Evolutionary conservation across 2,113 vertebrate genomes (phyloP).

Genomic region (Riparia riparia): DNA sequence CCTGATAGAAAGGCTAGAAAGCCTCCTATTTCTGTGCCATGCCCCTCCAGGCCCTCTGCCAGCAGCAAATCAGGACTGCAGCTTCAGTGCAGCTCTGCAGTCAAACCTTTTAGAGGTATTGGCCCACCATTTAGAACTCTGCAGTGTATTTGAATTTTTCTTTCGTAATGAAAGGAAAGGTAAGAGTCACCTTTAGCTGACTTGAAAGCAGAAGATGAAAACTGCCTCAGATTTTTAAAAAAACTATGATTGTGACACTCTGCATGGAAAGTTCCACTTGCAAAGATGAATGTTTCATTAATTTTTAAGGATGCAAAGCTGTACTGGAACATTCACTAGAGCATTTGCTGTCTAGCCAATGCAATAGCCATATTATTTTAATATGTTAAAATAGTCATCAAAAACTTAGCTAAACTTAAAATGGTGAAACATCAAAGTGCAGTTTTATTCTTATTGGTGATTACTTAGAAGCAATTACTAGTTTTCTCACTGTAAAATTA

Average conservation of each 20-base stretch:
- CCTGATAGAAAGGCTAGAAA: not conserved
- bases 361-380: not conserved
- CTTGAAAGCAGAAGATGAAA: not conserved
- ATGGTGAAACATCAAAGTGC: not conserved
- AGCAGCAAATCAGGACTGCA: not conserved
- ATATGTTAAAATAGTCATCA: not conserved
- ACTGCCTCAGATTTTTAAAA: not conserved
- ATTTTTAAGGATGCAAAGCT: conserved; percentile 36
- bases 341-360: not conserved
- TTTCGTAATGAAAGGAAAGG: not conserved
- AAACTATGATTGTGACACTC: not conserved
- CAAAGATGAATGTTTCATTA: conserved; percentile 39
- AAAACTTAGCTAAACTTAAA: conserved; percentile 14
- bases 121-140: not conserved
- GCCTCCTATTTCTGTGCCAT: not conserved
- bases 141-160: not conserved
- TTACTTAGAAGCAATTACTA: not conserved
- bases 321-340: conserved; percentile 3
- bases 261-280: not conserved
- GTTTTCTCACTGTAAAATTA: not conserved
- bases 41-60: not conserved
- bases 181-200: not conserved
- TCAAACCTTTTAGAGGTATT: not conserved
- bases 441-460: not conserved
- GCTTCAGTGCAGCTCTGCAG: not conserved